Percentiles rank a stretch among this genome's conserved stretches.
Evolutionary conservation across 2,797 vertebrate species (phyloP).

Genomic region (Centropyge bicolor): DNA sequence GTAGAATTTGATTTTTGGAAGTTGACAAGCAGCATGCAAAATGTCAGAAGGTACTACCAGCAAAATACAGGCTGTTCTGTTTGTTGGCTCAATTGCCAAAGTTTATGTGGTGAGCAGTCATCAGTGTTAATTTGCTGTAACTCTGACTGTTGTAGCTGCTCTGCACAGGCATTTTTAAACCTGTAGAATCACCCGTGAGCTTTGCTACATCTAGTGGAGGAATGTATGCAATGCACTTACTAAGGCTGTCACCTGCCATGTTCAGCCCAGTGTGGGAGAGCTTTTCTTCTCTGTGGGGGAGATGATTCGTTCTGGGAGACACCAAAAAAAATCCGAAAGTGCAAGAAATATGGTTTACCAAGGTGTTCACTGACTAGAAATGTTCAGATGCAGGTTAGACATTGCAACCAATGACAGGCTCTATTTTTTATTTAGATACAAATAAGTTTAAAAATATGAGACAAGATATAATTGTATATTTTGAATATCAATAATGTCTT

Average conservation of each 20-base stretch:
- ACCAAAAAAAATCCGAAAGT: background rate
- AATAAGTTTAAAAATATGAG: too few relatives aligned
- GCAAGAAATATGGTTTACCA: background rate
- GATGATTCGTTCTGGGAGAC: background rate
- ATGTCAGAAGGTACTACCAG: background rate
- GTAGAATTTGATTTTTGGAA: background rate
- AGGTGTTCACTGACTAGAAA: background rate
- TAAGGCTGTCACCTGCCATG: rapidly evolving
- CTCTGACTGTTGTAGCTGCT: background rate
- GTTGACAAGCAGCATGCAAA: background rate
- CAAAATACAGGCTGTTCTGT: background rate
- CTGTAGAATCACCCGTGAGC: background rate
- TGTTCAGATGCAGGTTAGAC: background rate
- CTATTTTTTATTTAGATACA: too few relatives aligned
- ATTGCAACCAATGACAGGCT: background rate
- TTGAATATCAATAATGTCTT: too few relatives aligned
- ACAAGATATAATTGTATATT: too few relatives aligned
- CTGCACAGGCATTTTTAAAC: background rate
- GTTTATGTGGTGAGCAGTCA: background rate
- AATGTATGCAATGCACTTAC: slow-evolving; percentile 2
- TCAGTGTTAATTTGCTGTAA: background rate
- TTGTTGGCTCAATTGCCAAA: too few relatives aligned
- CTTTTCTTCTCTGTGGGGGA: background rate
- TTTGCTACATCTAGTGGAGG: slow-evolving; percentile 61
- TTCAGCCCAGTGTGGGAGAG: background rate